Evolutionary conservation across 1,140 invertebrate genomes (phyloP).

Genomic region (Drosophila pachea): DNA sequence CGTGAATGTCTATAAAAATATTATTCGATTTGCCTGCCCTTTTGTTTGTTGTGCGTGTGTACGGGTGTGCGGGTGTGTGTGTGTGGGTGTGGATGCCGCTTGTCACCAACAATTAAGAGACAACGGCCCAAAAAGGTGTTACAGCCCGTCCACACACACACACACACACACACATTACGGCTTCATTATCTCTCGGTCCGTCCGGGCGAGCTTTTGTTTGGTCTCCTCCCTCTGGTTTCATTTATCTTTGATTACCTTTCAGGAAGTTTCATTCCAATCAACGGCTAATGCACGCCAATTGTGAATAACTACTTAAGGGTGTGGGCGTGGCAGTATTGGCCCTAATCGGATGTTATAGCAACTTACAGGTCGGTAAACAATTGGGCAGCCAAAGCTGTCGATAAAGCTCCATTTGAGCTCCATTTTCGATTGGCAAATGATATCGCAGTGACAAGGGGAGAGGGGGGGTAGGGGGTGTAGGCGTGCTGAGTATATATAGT

Average conservation of each 20-base stretch:
- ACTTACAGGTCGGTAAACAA: conserved; percentile 7
- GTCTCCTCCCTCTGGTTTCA: not conserved
- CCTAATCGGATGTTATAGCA: conserved; percentile 13
- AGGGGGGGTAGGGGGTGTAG: too few species aligned
- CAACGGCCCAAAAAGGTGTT: conserved; percentile 42
- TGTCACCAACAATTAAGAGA: conserved; percentile 75
- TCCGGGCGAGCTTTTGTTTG: conserved; percentile 35
- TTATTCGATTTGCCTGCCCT: conserved; percentile 64
- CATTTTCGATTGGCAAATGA: not conserved
- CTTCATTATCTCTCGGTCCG: conserved; percentile 41
- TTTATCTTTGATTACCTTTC: conserved; percentile 48
- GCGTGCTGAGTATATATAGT: too few species aligned
- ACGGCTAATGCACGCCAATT: not conserved
- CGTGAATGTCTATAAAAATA: conserved; percentile 70
- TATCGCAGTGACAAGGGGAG: too few species aligned
- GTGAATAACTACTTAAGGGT: not conserved
- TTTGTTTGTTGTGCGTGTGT: conserved; percentile 32
- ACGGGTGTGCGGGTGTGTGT: conserved; percentile 26
- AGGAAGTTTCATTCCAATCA: conserved; percentile 41
- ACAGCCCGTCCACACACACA: conserved; percentile 15
- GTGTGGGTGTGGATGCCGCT: conserved; percentile 33
- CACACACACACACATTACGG: too few species aligned
- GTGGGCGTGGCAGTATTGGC: conserved; percentile 6
- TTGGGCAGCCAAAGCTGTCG: not conserved
- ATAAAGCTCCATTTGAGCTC: not conserved